Base-by-base conservation (phyloP, 2,888 invertebrate species). In the Nemotelus pantherinus region DNA sequence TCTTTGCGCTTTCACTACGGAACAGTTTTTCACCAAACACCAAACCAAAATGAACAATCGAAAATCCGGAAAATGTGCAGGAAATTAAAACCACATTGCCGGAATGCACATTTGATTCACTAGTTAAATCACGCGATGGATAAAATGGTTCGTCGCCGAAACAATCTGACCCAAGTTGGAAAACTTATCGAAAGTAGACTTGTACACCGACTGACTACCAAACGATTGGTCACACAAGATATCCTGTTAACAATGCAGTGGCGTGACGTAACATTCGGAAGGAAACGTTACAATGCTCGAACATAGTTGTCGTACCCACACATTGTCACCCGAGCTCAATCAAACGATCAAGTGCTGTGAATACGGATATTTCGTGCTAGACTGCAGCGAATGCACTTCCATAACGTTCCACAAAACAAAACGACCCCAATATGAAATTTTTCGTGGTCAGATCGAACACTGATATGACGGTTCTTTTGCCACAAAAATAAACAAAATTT, bases 21-120 rank as follows among this genome's bases (percentile, higher is more conserved):
- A 41, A 63, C 39, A 63, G 63, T 63, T 63, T 63, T 41, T 43
- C 41, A 3, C 63, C 7, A 10, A 25, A 25, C 25, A 3, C 63
- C 5, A 63, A 63, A 63, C 2, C 70, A 55, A 39, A 70, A n/a
- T 43, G 70, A 45, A 67, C 67, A 70, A 55, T 47, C 9, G 41
- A 70, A 55, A 53, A 43, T 43, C 70, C 55, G 47, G 43, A 41
- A 70, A 70, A 50, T 70, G 5, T 41, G 41, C 53, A 53, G 53
- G 53, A 53, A 70, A 70, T 70, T 43, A 70, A 70, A 70, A 70
- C 53, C 70, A 70, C 70, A 70, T 70, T 44, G 53, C 70, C 53
- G 70, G 70, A 70, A 70, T 70, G 70, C 70, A 70, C 70, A 5
- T 60, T 70, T 55, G 39, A 5, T 55, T 55, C 55, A 55, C 55